Evolutionary conservation across 2,888 invertebrate species (phyloP), one percentile per base, ranked within the genome.

Genomic region (Brachyptera putata): DNA sequence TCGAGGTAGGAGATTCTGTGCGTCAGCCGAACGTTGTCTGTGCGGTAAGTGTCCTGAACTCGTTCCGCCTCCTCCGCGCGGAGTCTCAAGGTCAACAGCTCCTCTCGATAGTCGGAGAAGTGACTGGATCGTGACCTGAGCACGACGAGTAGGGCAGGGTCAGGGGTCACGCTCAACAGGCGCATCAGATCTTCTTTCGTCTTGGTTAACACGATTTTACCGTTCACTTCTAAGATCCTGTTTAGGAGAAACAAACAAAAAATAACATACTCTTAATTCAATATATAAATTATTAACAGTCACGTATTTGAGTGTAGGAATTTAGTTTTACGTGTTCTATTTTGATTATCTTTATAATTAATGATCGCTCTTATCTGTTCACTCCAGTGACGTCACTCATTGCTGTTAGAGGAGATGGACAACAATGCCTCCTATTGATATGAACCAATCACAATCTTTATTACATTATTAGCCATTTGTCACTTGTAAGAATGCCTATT

Each of bases 1-100:
- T 94, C 93, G 61, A 94, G 80, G 74, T 93, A 93, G 1, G 91
- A 89, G 69, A 93, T 93, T 66, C 93, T 81, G 74, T 93, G 93
- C 13, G 91, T 91, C 62, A 93, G 79, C 56, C 92, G 79, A 63
- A 91, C 84, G 76, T 91, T 92, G 75, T 92, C 92, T 21, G 86
- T 81, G 68, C 86, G 84, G 62, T 72, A 72, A 13, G 80, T 79
- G 66, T 84, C 84, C 71, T 85, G 83, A 53, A 83, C 80, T 49
- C 78, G 75, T 69, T 82, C 83, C 0, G 84, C 81, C 69, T 83
- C 84, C 53, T 84, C 84, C 1, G 84, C 82, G 61, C 82, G 79
- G 60, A 80, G 77, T 25, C 82, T 76, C 7, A 85, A 71, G 9
- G 79, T 77, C 4, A 74, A 73, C 14, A 81, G 79, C 72, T 83